Evolutionary conservation across 2,113 vertebrate genomes (phyloP).

Genomic region (Tachysurus vachellii): DNA sequence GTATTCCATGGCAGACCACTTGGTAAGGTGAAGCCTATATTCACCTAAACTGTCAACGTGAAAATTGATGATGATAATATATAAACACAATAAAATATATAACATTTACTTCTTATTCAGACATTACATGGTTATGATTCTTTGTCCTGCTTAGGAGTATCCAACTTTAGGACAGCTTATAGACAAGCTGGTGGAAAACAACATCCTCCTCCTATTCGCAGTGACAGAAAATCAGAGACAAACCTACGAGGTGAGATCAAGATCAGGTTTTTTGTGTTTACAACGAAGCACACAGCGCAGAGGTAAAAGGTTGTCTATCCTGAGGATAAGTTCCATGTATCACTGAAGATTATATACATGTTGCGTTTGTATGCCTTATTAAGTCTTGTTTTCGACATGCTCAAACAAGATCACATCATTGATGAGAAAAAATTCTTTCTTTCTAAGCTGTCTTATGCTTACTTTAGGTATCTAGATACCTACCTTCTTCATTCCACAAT

Average conservation of each 20-base stretch:
- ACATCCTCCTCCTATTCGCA: constrained; percentile 93
- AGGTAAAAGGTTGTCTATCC: constrained; percentile 3
- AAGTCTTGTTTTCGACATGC: constrained; percentile 54
- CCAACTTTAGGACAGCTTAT: constrained; percentile 93
- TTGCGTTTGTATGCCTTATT: constrained; percentile 54
- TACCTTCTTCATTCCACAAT: not conserved
- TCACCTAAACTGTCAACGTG: not conserved
- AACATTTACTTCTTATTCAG: not conserved
- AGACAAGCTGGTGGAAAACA: constrained; percentile 94
- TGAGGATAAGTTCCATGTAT: constrained; percentile 25
- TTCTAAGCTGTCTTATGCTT: not conserved
- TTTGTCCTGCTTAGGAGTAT: constrained; percentile 82
- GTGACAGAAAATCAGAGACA: constrained; percentile 83
- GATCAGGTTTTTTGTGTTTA: constrained; percentile 14
- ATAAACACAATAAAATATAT: not conserved
- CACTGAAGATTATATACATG: constrained; percentile 44
- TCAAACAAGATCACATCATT: constrained; percentile 56
- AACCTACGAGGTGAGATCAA: constrained; percentile 84
- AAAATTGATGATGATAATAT: not conserved
- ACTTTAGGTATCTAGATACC: not conserved
- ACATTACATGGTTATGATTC: not conserved
- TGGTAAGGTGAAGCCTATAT: constrained; percentile 74
- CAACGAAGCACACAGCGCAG: not conserved
- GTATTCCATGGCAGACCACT: constrained; percentile 87
- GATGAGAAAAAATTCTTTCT: constrained; percentile 9